Evolutionary conservation across 2,797 vertebrate genomes (phyloP).

Genomic region (Molossus alvarezi): DNA sequence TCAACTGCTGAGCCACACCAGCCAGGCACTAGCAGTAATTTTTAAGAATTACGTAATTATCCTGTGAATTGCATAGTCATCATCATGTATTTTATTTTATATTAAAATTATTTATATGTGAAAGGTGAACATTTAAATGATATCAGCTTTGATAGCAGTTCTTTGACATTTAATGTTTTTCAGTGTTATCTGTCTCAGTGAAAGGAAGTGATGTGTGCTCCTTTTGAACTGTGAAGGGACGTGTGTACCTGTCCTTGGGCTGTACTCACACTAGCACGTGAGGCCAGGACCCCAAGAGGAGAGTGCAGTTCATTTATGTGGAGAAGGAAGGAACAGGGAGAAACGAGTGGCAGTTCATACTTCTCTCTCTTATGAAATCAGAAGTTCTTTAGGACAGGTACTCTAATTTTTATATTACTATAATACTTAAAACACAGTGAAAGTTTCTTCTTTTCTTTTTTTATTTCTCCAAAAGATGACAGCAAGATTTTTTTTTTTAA

Average conservation of each 20-base stretch:
- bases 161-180: neutral
- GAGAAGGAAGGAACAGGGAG: neutral
- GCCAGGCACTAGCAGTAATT: neutral
- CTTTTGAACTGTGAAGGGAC: neutral
- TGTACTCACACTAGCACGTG: neutral
- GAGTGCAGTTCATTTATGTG: neutral
- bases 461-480: neutral
- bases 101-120: slow-evolving; percentile 38
- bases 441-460: neutral
- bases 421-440: neutral
- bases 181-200: neutral
- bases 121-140: slow-evolving; percentile 21
- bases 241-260: neutral
- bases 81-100: neutral
- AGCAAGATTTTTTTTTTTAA: neutral
- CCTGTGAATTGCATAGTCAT: neutral
- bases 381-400: neutral
- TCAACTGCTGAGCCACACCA: too few species aligned
- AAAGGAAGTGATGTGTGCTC: neutral
- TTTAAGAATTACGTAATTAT: neutral
- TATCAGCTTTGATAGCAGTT: neutral
- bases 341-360: neutral
- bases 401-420: neutral
- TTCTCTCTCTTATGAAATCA: neutral
- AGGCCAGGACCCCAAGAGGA: neutral